Evolutionary conservation across 2,888 invertebrate species (phyloP), one percentile per base, ranked within the genome.

Genomic region (Neoitamus cyanurus): DNA sequence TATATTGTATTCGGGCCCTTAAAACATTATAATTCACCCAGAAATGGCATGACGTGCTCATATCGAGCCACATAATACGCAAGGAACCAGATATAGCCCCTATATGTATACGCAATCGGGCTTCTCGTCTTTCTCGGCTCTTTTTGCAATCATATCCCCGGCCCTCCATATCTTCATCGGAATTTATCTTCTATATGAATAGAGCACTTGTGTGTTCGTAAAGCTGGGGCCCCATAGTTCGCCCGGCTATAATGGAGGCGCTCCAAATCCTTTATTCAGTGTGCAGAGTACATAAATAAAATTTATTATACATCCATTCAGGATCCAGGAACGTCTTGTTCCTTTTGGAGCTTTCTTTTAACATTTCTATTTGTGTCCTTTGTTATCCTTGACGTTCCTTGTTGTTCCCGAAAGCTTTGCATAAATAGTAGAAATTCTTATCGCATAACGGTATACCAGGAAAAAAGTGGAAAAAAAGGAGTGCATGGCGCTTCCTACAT

Each of bases 351-450:
- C 15, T 70, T 83, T 72, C 83, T 73, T 83, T 83, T 83, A 83
- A 83, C 83, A 83, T 83, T 84, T 84, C 83, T 83, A 84, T 84
- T 84, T 83, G 48, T 75, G 84, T 85, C 73, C 77, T 83, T 75
- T 80, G 58, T 84, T 85, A 84, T 84, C 28, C 78, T 70, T 84
- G 78, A 84, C 70, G 80, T 84, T 82, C 70, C 42, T 83, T 70
- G 80, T 83, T 84, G 83, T 84, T 84, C 85, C 48, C 80, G 77
- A 84, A 84, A 83, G 84, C 84, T 84, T 83, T 86, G 84, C 85
- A 86, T 86, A 86, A 84, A 86, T 85, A 84, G 84, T 83, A 25
- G 75, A 83, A 58, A 83, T 46, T 75, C 75, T 83, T 83, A 83
- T 83, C 73, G 58, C 34, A 75, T 75, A 58, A 58, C 37, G 84